A percentile compares a stretch with the other conserved stretches of the same genome.
phyloP scores from a whole-genome alignment of 2,797 vertebrate genomes.

The Gadopsis bispinosus region DNA sequence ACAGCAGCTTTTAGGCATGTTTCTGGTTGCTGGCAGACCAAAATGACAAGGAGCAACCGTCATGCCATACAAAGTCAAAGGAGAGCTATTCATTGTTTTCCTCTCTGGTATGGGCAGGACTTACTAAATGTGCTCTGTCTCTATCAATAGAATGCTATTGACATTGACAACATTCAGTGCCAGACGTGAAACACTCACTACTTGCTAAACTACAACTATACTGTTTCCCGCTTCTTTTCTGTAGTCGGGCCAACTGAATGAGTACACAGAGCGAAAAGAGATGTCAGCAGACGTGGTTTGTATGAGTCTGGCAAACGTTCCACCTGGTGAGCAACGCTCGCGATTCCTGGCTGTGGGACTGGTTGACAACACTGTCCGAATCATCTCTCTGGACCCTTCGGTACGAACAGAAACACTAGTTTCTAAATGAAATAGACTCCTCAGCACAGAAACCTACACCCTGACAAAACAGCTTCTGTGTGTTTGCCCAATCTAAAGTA shows the following conservation, averaged over 20 bases:
- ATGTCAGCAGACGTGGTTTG: conserved; percentile 99
- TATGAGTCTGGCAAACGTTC: conserved; percentile 98
- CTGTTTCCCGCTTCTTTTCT: background rate
- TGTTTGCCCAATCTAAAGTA: too few species aligned
- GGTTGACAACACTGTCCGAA: conserved; percentile 97
- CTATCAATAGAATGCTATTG: background rate
- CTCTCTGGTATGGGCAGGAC: too few species aligned
- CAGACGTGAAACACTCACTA: background rate
- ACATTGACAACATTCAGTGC: background rate
- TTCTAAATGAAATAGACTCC: background rate
- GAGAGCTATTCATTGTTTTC: too few species aligned
- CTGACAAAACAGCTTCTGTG: background rate
- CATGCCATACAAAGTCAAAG: too few species aligned
- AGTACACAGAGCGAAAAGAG: conserved; percentile 98
- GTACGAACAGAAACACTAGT: conserved; percentile 79
- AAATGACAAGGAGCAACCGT: too few species aligned
- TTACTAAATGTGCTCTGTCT: too few species aligned
- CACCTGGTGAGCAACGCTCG: conserved; percentile 96
- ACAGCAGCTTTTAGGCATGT: too few species aligned
- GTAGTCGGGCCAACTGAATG: conserved; percentile 97
- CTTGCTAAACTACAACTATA: background rate
- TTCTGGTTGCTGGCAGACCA: too few species aligned
- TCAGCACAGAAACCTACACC: background rate
- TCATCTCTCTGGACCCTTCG: conserved; percentile 97
- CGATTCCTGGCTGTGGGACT: conserved; percentile 96